Evolutionary conservation across 2,797 vertebrate genomes (phyloP), one percentile per base, ranked within the genome.

Genomic region (Aeoliscus strigatus): DNA sequence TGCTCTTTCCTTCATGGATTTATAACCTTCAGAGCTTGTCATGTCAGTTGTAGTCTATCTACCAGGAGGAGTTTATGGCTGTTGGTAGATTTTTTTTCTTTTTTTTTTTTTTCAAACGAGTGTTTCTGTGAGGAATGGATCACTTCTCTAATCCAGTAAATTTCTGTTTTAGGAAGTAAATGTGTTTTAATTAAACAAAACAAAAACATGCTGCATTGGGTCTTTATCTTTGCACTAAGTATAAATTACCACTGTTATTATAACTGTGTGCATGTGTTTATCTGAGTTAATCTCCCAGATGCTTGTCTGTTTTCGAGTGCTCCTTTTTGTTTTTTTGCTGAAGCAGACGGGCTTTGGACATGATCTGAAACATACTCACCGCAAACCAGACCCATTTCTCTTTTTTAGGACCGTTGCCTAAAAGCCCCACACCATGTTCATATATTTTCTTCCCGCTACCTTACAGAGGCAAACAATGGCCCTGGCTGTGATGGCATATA

Each of bases 361-460:
- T 25, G 38, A 41, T 46, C 23, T 64, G 61, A 79, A 80, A 70
- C 75, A 66, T 40, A 60, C 39, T 42, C 54, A 54, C 32, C 67
- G 60, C 3, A 6, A 56, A 46, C 61, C 35, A 35, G 46, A 54
- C 43, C 54, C 9, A 16, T 42, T 50, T 73, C 48, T 2, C 24
- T 25, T 44, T 5, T 52, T 60, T 39, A 47, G 36, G 18, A 39
- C 2, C 27, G 43, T 38, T 53, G 51, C 70, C 70, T 71, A 54
- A 76, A 73, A 69, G 51, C 60, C 59, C 63, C 62, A 65, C 60
- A 67, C 68, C 53, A 51, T 27, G 58, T 80, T 76, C 63, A 64
- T 62, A 75, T 69, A 38, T 79, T 57, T 51, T 76, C 71, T 65
- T 66, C 65, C 73, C 63, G 69, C 64, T 63, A 28, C 28, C 25